Percentiles rank a stretch among this genome's conserved stretches.
These are phyloP conservation scores for Amblyteles armatorius DNA, from an alignment of 2,888 invertebrate species.

Conservation along the genomic window DNA sequence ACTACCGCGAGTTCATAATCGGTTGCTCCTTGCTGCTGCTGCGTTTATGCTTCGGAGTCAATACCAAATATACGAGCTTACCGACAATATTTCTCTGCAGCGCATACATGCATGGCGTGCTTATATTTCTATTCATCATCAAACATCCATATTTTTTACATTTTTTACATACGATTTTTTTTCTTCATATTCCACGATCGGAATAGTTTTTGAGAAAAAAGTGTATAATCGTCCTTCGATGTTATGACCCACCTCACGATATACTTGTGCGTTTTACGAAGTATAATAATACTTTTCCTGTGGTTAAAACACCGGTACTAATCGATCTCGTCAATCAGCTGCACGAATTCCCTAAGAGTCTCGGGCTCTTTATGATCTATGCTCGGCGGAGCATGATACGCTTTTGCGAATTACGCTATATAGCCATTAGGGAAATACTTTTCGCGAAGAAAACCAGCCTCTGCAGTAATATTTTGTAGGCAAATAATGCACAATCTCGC, in stretches of 20 bases:
- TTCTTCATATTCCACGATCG: neutral
- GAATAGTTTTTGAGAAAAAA: slow-evolving; percentile 32
- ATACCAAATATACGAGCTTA: slow-evolving; percentile 43
- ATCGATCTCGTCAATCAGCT: slow-evolving; percentile 75
- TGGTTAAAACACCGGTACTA: slow-evolving; percentile 69
- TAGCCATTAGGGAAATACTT: slow-evolving; percentile 55
- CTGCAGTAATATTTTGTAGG: slow-evolving; percentile 15
- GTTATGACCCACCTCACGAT: slow-evolving; percentile 41
- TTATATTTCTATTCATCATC: slow-evolving; percentile 34
- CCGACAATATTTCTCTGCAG: slow-evolving; percentile 44
- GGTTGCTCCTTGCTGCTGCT: slow-evolving; percentile 38
- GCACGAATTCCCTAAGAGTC: slow-evolving; percentile 44
- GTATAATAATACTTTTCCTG: slow-evolving; percentile 67
- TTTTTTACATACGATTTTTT: neutral
- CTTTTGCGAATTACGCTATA: slow-evolving; percentile 65
- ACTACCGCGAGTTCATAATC: slow-evolving; percentile 68
- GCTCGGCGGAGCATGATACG: slow-evolving; percentile 66
- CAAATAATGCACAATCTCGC: slow-evolving; percentile 35
- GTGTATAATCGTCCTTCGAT: slow-evolving; percentile 31
- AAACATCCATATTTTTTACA: slow-evolving; percentile 14
- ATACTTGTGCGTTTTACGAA: slow-evolving; percentile 63
- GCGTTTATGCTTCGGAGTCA: slow-evolving; percentile 38
- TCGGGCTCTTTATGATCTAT: slow-evolving; percentile 66
- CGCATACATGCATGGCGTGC: slow-evolving; percentile 23
- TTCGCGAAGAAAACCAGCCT: slow-evolving; percentile 49